phyloP scores from a whole-genome alignment of 2,113 vertebrate genomes.

The Candoia aspera region DNA sequence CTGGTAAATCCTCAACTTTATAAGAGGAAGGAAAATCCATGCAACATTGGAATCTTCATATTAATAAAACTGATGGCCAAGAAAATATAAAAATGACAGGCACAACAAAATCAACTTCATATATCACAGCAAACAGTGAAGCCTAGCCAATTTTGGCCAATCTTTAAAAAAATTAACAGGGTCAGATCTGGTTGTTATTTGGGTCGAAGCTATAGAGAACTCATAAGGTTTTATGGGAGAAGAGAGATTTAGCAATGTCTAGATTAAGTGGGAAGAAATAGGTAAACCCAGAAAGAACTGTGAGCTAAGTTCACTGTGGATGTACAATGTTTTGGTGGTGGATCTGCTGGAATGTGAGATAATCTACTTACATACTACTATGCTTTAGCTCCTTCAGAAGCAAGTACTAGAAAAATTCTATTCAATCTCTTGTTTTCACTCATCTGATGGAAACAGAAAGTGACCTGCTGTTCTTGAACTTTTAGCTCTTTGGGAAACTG shows the following conservation, averaged over 20 bases:
- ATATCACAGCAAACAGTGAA: neutral
- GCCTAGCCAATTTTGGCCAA: neutral
- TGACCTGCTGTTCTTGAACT: neutral
- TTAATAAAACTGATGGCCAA: neutral
- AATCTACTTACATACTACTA: neutral
- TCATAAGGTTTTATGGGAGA: neutral
- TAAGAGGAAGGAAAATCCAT: neutral
- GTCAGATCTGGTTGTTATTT: neutral
- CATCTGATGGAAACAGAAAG: neutral
- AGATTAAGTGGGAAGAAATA: neutral
- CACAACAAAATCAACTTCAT: neutral
- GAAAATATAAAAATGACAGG: constrained; percentile 20
- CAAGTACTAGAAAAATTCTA: neutral
- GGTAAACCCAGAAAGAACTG: neutral
- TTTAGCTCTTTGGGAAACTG: neutral
- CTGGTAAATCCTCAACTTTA: constrained; percentile 22
- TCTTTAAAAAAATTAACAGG: neutral
- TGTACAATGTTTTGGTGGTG: neutral
- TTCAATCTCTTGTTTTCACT: neutral
- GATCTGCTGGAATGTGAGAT: neutral
- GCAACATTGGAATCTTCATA: neutral
- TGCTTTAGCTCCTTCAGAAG: neutral
- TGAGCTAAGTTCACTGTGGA: neutral
- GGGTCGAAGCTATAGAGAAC: neutral
- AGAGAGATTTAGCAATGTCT: neutral